phyloP scores from a whole-genome alignment of 2,888 invertebrate species.

The Muschampia plurimacula region DNA sequence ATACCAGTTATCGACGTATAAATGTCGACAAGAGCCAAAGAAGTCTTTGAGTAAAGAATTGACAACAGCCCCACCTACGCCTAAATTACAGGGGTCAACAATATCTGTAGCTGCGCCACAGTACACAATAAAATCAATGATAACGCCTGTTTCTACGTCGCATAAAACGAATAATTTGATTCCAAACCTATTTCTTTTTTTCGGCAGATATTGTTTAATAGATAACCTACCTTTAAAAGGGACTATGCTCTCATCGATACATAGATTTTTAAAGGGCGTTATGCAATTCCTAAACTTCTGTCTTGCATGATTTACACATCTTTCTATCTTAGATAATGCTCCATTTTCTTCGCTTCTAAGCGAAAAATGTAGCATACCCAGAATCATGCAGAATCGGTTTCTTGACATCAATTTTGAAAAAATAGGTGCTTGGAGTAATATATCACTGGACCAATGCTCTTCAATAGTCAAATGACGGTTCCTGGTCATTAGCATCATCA shows the following conservation, averaged over 20 bases:
- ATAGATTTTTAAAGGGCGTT: conserved; percentile 38
- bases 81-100: conserved; percentile 39
- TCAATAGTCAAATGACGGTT: conserved; percentile 43
- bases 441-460: conserved; percentile 46
- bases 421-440: conserved; percentile 41
- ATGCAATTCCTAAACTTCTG: conserved; percentile 37
- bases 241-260: conserved; percentile 42
- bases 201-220: conserved; percentile 44
- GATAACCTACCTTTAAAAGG: conserved; percentile 39
- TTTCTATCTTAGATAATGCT: conserved; percentile 7
- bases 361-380: conserved; percentile 45
- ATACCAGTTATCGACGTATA: conserved; percentile 50
- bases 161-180: conserved; percentile 44
- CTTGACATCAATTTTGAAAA: conserved; percentile 43
- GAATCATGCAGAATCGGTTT: conserved; percentile 45
- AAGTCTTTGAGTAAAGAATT: conserved; percentile 4
- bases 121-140: conserved; percentile 49
- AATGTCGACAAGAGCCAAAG: conserved; percentile 33
- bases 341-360: not conserved
- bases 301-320: conserved; percentile 14
- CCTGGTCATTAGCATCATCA: conserved; percentile 46
- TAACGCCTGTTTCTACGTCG: conserved; percentile 47
- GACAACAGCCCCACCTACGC: conserved; percentile 44
- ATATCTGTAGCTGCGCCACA: conserved; percentile 45
- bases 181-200: conserved; percentile 44